phyloP scores from a whole-genome alignment of 23 tunicate genomes.

The Ascidia mentula region DNA sequence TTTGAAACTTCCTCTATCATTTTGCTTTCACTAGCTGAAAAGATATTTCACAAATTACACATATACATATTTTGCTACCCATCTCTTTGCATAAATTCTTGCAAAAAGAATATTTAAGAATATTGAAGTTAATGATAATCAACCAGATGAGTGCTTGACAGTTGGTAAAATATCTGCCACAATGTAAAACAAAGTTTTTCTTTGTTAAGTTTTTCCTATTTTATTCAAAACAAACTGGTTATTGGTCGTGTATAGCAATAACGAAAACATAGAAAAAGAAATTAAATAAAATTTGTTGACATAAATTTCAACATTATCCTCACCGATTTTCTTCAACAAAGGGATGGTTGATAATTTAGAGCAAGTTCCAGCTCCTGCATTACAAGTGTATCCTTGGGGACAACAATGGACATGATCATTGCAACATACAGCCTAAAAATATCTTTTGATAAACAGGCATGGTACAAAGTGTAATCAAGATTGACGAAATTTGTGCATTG shows the following conservation, averaged over 20 bases:
- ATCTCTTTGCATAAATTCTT: no score
- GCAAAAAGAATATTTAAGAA: no score
- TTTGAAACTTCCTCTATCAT: background rate
- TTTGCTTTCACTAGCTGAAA: no score
- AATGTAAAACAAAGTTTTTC: no score
- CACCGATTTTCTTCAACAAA: background rate
- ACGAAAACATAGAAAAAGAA: background rate
- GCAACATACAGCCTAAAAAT: conserved; percentile 24
- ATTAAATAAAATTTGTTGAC: no score
- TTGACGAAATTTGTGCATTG: no score
- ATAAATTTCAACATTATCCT: background rate
- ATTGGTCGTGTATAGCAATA: background rate
- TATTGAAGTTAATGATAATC: no score
- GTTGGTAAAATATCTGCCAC: no score
- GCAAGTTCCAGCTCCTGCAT: conserved; percentile 1
- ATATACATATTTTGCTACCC: no score
- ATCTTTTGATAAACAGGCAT: background rate
- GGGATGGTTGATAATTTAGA: background rate
- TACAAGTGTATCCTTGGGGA: conserved; percentile 1
- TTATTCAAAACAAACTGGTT: background rate
- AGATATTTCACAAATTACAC: background rate
- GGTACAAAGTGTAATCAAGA: background rate
- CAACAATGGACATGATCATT: conserved; percentile 22
- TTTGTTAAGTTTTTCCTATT: background rate
- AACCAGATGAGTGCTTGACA: no score